phyloP scores from a whole-genome alignment of 2,113 vertebrate species.

The Ginglymostoma cirratum region DNA sequence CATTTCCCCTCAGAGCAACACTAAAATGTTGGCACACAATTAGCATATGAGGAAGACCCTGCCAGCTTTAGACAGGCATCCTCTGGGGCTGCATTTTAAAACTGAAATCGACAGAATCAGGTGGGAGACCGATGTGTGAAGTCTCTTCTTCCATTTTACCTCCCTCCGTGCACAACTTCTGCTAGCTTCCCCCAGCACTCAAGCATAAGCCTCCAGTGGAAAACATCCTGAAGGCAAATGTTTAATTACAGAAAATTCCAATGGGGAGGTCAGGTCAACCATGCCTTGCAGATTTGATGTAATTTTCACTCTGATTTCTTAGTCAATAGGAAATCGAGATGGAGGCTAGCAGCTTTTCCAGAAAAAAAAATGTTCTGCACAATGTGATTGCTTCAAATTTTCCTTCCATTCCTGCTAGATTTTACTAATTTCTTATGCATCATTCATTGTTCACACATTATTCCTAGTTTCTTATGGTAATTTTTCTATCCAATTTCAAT shows the following conservation, averaged over 20 bases:
- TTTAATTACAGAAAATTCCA: background rate
- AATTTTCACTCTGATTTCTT: background rate
- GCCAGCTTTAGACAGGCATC: background rate
- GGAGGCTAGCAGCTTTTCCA: background rate
- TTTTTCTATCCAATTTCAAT: background rate
- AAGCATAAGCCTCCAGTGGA: background rate
- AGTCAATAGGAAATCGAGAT: background rate
- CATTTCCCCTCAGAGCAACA: background rate
- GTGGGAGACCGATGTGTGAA: background rate
- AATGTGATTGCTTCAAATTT: background rate
- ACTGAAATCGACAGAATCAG: background rate
- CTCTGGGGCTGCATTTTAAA: background rate
- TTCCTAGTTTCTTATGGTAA: background rate
- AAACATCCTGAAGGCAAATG: background rate
- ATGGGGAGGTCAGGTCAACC: background rate
- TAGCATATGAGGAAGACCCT: background rate
- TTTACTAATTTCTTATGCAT: background rate
- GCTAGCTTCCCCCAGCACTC: background rate
- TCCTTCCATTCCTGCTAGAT: background rate
- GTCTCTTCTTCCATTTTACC: background rate
- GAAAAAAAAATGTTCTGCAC: background rate
- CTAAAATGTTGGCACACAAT: background rate
- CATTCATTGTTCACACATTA: no score
- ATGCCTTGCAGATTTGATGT: background rate
- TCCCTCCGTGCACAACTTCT: background rate